A percentile compares a stretch with the other conserved stretches of the same genome.
Evolutionary conservation across 2,888 invertebrate genomes (phyloP).

Genomic region (Lepeophtheirus nordmannii): DNA sequence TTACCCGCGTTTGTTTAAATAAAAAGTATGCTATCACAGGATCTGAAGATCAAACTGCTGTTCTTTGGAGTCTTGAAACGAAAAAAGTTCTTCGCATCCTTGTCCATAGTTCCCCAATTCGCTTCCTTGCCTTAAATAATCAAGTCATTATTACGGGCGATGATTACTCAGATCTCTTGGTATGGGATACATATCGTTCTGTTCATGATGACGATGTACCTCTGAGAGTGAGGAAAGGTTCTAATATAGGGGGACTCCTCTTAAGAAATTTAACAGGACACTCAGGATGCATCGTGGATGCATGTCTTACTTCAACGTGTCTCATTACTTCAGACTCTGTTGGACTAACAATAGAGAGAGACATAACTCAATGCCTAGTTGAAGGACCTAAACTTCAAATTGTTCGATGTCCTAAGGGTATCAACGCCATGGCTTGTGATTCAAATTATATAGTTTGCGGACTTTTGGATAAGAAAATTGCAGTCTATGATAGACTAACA

Average conservation of each 20-base stretch:
- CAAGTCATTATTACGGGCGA: background rate
- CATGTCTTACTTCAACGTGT: background rate
- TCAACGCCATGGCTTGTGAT: conserved; percentile 12
- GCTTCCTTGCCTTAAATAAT: background rate
- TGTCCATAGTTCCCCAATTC: background rate
- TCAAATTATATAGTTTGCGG: conserved; percentile 8
- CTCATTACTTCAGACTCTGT: conserved; percentile 2
- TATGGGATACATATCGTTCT: background rate
- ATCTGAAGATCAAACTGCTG: background rate
- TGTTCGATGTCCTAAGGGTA: background rate
- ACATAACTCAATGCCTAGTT: background rate
- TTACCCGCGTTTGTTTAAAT: background rate
- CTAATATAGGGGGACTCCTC: background rate
- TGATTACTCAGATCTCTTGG: background rate
- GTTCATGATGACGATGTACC: background rate
- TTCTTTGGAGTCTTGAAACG: background rate
- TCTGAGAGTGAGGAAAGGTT: background rate
- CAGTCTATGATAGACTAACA: background rate
- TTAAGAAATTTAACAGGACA: background rate
- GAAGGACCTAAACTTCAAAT: background rate
- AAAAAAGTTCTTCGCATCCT: background rate
- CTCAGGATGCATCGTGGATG: background rate
- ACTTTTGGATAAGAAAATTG: background rate
- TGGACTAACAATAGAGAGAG: background rate
- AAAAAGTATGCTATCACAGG: background rate